Conservation (phyloP, 2,113 vertebrate genomes). For the Antidorcas marsupialis region DNA sequence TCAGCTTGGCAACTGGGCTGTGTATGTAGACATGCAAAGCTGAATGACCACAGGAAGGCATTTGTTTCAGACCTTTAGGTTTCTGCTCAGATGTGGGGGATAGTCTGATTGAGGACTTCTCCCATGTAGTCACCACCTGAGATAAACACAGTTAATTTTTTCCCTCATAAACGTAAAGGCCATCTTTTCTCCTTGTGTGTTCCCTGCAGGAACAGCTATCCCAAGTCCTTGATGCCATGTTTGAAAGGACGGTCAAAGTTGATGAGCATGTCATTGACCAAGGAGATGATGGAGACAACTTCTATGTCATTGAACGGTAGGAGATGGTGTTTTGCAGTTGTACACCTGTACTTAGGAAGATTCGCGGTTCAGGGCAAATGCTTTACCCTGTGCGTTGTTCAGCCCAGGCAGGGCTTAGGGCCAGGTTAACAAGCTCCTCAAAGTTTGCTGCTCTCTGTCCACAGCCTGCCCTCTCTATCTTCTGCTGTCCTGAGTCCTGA, state of each 20-base stretch:
- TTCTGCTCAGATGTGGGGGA: neutral
- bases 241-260: conserved; percentile 91
- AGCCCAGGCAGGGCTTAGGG: neutral
- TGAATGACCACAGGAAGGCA: neutral
- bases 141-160: neutral
- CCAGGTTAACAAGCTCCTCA: neutral
- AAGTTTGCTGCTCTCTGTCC: neutral
- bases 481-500: neutral
- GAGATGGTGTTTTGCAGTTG: conserved; percentile 27
- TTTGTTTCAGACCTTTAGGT: neutral
- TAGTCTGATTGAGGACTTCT: neutral
- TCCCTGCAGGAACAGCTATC: conserved; percentile 93
- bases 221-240: conserved; percentile 98
- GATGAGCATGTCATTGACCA: conserved; percentile 98
- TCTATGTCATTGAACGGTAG: conserved; percentile 97
- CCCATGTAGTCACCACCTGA: neutral
- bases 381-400: neutral
- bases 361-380: neutral
- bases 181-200: conserved; percentile 28
- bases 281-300: conserved; percentile 98
- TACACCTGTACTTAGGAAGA: neutral
- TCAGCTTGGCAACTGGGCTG: neutral
- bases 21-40: neutral
- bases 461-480: neutral
- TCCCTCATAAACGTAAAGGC: neutral